Base-by-base conservation (phyloP, 2,888 invertebrate species). In the Embidobia sp. region DNA sequence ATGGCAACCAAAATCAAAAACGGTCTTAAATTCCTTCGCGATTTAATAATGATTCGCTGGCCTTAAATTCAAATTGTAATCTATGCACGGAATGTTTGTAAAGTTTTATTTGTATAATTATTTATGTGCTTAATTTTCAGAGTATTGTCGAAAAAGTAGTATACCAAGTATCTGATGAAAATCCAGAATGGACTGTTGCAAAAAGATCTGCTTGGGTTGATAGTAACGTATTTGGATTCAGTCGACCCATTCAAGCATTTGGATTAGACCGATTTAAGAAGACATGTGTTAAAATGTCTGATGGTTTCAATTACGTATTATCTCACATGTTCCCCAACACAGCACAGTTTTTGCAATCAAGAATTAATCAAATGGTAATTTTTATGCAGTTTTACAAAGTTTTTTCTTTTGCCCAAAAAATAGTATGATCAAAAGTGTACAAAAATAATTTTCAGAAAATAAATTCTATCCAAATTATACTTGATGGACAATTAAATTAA, bases 121-220 rank as follows among this genome's bases (percentile, higher is more conserved):
- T 51, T 51, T 19, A 51, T 35, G 22, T 19, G n/a, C 15, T 42
- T 11, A 16, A 53, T 73, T 80, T 75, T 57, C 44, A 91, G 97
- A 95, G 94, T 88, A 94, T 98, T 5, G 94, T 96, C 31, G 98
- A 98, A 88, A 95, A 96, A 83, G 97, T 97, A 61, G 93, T 95
- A 74, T 98, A 98, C 88, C 92, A 91, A 74, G 93, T 94, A 48
- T 92, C 93, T 53, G 93, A 93, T 11, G 93, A 94, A 35, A 92
- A 93, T 87, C 91, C 91, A 0, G 92, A 93, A 2, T 94, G 94
- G 90, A 97, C 97, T 1, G 90, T 95, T 26, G 96, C 96, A 15
- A 90, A 93, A 19, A 92, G 97, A 63, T 94, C 95, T 1, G 97
- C 97, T 0, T 97, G 97, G 94, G 94, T 98, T 73, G 95, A 95